phyloP scores from a whole-genome alignment of 2,888 invertebrate species.

The Prosopocoilus inquinatus region DNA sequence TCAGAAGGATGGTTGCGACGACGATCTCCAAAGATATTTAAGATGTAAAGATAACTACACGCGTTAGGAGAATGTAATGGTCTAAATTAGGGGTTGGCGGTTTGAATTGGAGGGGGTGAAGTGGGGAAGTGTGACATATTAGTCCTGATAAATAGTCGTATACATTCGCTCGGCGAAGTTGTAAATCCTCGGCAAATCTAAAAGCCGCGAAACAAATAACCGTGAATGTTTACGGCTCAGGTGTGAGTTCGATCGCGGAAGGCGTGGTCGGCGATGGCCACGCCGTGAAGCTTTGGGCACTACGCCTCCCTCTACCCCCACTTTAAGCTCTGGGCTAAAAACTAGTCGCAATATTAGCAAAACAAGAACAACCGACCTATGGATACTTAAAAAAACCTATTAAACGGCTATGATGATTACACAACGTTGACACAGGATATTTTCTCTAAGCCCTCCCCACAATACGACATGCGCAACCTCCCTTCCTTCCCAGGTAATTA shows the following conservation, averaged over 20 bases:
- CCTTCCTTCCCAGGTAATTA: neutral
- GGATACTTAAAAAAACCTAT: slow-evolving; percentile 19
- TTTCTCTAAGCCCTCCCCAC: slow-evolving; percentile 9
- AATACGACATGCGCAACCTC: neutral
- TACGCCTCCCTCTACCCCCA: slow-evolving; percentile 43
- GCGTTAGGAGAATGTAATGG: too few species aligned
- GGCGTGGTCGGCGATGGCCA: slow-evolving; percentile 45
- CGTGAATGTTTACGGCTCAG: slow-evolving; percentile 43
- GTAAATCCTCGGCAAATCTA: slow-evolving; percentile 30
- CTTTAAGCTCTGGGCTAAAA: slow-evolving; percentile 36
- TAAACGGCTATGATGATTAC: slow-evolving; percentile 23
- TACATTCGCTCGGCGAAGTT: slow-evolving; percentile 19
- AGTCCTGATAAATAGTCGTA: slow-evolving; percentile 14
- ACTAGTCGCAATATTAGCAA: slow-evolving; percentile 32
- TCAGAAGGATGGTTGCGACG: neutral
- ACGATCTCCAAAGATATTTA: neutral
- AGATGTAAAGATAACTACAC: neutral
- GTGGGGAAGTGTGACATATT: slow-evolving; percentile 6
- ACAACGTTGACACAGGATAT: slow-evolving; percentile 1
- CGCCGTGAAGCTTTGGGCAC: slow-evolving; percentile 42
- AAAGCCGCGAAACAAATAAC: slow-evolving; percentile 42
- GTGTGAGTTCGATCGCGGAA: slow-evolving; percentile 47
- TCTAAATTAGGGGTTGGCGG: neutral
- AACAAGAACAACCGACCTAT: slow-evolving; percentile 11
- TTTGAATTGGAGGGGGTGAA: neutral